Evolutionary conservation across 2,888 invertebrate species (phyloP).

Genomic region (Julus scandinavius): DNA sequence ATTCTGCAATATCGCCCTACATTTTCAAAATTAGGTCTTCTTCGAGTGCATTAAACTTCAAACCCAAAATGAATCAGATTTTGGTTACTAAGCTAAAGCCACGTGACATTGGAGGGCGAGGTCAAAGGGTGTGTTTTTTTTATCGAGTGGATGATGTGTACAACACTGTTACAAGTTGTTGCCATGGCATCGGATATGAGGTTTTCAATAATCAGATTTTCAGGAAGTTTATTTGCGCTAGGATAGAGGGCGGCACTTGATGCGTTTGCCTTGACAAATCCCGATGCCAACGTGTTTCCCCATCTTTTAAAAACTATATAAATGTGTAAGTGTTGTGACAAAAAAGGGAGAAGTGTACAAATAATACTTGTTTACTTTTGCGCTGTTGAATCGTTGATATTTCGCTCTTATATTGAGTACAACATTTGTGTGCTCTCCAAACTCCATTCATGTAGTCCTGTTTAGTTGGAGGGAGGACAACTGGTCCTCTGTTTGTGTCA

Average conservation of each 20-base stretch:
- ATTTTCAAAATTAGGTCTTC: neutral
- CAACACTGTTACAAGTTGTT: neutral
- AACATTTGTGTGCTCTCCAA: neutral
- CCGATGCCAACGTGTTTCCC: neutral
- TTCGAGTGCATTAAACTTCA: neutral
- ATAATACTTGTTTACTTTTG: neutral
- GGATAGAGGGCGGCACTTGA: slow-evolving; percentile 25
- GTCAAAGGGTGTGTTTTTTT: neutral
- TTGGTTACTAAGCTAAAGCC: neutral
- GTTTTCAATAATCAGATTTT: slow-evolving; percentile 26
- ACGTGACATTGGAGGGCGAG: neutral
- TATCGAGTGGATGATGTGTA: neutral
- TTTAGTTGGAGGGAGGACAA: neutral
- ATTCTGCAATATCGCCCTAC: neutral
- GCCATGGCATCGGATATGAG: neutral
- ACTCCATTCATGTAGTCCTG: neutral
- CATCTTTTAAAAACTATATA: neutral
- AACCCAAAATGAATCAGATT: neutral
- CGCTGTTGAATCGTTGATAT: neutral
- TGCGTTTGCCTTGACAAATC: neutral
- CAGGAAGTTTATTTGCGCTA: neutral
- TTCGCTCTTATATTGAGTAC: neutral
- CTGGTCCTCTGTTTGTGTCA: neutral
- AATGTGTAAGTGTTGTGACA: slow-evolving; percentile 4
- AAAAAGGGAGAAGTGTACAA: slow-evolving; percentile 15